Base-by-base conservation (phyloP, 2,113 vertebrate genomes). In the Conger conger region DNA sequence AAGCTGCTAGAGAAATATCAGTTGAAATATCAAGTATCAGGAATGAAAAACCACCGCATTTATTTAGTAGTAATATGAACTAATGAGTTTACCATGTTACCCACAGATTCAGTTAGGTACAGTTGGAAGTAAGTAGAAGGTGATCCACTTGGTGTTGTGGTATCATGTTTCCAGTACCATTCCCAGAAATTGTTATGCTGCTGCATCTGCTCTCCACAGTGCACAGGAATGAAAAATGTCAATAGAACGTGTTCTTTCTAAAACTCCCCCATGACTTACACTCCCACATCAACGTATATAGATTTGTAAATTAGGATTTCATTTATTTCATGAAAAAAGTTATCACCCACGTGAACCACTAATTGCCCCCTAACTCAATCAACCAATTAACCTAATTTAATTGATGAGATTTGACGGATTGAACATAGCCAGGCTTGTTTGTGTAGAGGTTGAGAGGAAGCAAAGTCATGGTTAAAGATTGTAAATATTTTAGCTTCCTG, bases 401-500 rank as follows among this genome's bases (percentile, higher is more conserved):
- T n/a, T n/a, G n/a, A n/a, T n/a, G n/a, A n/a, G n/a, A 13, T 33
- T 73, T 5, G 27, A n/a, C 5, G 68, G 68, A 73, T 73, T 33
- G 27, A 33, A 57, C 0, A 57, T 11, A 57, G 54, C 15, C 13
- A 57, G 54, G 40, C 40, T 9, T 36, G 76, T 78, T 13, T 78
- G 76, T 7, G 35, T 37, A 4, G 1, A 77, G 33, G 17, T 11
- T 35, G 18, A 13, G 27, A 42, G 15, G 23, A 16, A 35, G 50
- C 79, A 36, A 38, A 30, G 35, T 45, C 35, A 42, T 45, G 83
- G 35, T 54, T 60, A n/a, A 50, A 45, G 76, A 53, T 78, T 33
- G 50, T 84, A 79, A 84, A 79, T 84, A 79, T 84, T 84, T 84
- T 79, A 11, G 15, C 57, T 79, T 11, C 37, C 16, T 23, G 54